phyloP scores from a whole-genome alignment of 1,140 invertebrate genomes.

The Lethrus apterus region DNA sequence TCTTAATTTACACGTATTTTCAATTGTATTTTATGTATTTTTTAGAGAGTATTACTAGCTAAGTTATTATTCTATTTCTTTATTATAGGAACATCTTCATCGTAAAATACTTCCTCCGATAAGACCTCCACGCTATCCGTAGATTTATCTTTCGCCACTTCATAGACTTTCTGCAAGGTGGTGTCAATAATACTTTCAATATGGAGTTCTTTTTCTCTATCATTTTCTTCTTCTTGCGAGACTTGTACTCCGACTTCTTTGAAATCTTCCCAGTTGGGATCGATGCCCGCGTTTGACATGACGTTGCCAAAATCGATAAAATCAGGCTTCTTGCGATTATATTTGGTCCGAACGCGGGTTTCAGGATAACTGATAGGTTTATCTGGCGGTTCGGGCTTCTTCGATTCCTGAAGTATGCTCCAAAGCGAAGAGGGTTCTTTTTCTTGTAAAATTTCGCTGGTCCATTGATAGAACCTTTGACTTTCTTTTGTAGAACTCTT shows the following conservation, averaged over 20 bases:
- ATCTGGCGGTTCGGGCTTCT: background rate
- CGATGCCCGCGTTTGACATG: conserved; percentile 6
- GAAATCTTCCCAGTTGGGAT: conserved; percentile 6
- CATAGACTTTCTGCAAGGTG: no score
- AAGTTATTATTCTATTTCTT: no score
- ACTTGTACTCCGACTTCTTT: conserved; percentile 4
- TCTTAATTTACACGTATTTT: no score
- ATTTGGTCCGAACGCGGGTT: background rate
- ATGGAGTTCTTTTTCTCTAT: conserved; percentile 4
- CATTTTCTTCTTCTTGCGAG: background rate
- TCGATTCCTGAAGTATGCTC: conserved; percentile 2
- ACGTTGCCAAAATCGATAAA: conserved; percentile 1
- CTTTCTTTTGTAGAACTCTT: no score
- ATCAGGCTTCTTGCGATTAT: background rate
- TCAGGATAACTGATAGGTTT: conserved; percentile 9
- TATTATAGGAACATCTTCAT: no score
- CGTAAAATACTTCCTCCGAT: no score
- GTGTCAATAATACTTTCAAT: no score
- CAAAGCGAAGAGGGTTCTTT: conserved; percentile 2
- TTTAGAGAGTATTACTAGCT: no score
- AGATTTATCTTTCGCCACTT: no score
- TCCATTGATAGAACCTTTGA: no score
- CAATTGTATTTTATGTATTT: no score
- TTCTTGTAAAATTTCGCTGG: background rate
- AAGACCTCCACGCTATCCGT: no score